phyloP scores from a whole-genome alignment of 2,888 invertebrate species.

The Philonicus albiceps region DNA sequence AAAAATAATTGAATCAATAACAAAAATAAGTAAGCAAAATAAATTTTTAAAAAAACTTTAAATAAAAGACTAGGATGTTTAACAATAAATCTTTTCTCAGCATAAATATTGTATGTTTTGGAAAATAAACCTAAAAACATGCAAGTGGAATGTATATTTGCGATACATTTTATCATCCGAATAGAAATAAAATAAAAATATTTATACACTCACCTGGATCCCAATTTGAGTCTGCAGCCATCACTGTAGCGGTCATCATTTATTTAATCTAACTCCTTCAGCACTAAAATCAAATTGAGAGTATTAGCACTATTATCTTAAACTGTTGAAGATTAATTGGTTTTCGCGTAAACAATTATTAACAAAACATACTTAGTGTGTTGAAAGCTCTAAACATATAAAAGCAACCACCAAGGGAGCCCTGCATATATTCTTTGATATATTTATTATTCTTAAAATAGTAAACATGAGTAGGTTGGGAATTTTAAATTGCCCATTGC shows the following conservation, averaged over 20 bases:
- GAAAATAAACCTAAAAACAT: too few relatives aligned
- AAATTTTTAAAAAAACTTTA: background rate
- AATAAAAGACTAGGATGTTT: too few relatives aligned
- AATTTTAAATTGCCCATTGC: background rate
- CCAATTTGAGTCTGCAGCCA: constrained; percentile 63
- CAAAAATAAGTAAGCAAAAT: background rate
- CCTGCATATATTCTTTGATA: background rate
- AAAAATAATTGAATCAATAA: too few relatives aligned
- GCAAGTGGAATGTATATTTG: background rate
- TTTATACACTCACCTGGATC: constrained; percentile 60
- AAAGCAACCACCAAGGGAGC: background rate
- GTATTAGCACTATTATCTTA: background rate
- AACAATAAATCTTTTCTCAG: too few relatives aligned
- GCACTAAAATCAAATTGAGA: background rate
- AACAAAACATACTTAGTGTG: background rate
- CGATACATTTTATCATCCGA: background rate
- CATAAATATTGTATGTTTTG: too few relatives aligned
- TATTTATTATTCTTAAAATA: background rate
- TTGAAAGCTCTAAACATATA: background rate
- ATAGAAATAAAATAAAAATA: background rate
- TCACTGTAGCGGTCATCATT: constrained; percentile 63
- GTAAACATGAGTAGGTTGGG: background rate
- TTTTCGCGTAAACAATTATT: background rate
- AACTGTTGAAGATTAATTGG: background rate
- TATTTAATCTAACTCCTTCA: constrained; percentile 23